Conservation (phyloP, 2,888 invertebrate genomes). For the Pterostichus niger region DNA sequence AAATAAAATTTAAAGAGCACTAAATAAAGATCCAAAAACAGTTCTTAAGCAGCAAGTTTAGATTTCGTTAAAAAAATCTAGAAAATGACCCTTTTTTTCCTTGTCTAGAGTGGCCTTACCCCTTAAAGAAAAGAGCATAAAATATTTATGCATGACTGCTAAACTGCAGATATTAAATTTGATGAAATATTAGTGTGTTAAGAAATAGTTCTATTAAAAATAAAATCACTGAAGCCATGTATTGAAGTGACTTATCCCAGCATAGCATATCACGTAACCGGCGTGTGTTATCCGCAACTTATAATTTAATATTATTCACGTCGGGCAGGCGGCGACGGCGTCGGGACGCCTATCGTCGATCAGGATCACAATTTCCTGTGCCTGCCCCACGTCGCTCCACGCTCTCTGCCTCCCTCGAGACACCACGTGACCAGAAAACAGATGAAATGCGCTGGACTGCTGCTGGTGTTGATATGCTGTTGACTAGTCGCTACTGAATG, state of each 20-base stretch:
- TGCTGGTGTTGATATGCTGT: constrained; percentile 27
- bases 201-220: too few species aligned
- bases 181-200: too few species aligned
- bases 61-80: too few species aligned
- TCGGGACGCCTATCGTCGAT: constrained; percentile 64
- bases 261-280: constrained; percentile 34
- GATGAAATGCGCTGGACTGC: constrained; percentile 39
- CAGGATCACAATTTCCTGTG: constrained; percentile 66
- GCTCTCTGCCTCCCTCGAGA: constrained; percentile 13
- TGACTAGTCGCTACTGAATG: constrained; percentile 2
- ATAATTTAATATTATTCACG: constrained; percentile 64
- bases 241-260: not conserved
- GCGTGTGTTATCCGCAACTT: constrained; percentile 58
- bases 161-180: too few species aligned
- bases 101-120: too few species aligned
- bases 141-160: too few species aligned
- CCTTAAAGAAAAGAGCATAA: too few species aligned
- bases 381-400: constrained; percentile 18
- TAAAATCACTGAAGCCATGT: not conserved
- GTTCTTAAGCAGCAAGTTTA: too few species aligned
- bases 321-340: constrained; percentile 55
- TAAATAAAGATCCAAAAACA: too few species aligned
- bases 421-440: constrained; percentile 57
- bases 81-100: too few species aligned
- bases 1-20: too few species aligned